These are phyloP conservation scores for Bungarus multicinctus DNA, from an alignment of 2,113 vertebrate species.

Conservation along the genomic window DNA sequence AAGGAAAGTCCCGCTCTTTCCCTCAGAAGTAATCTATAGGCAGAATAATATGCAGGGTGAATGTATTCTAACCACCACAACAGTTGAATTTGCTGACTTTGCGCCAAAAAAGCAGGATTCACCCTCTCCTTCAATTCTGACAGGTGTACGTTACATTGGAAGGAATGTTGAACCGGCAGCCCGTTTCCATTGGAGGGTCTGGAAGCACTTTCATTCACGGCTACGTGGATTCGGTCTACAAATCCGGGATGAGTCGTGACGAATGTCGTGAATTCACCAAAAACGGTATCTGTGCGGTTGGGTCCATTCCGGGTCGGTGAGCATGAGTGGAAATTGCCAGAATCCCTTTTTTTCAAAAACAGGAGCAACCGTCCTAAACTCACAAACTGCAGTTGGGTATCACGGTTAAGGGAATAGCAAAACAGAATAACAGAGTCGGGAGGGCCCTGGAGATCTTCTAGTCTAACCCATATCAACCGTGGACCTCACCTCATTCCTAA, in stretches of 20 bases:
- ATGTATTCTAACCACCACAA: not conserved
- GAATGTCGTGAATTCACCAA: constrained; percentile 79
- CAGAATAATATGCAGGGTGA: too few species aligned
- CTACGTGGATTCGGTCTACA: constrained; percentile 81
- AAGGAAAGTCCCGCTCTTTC: not conserved
- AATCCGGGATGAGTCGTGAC: constrained; percentile 69
- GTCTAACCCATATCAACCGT: too few species aligned
- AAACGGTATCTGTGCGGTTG: constrained; percentile 65
- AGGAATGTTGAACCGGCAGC: constrained; percentile 78
- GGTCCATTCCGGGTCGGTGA: not conserved
- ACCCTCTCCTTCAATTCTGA: not conserved
- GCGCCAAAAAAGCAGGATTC: too few species aligned
- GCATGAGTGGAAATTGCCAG: not conserved
- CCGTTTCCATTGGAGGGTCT: constrained; percentile 81
- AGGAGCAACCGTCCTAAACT: not conserved
- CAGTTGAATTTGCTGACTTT: not conserved
- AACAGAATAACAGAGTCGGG: too few species aligned
- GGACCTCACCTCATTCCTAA: too few species aligned
- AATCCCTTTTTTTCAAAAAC: not conserved
- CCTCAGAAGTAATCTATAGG: not conserved
- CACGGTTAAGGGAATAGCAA: not conserved
- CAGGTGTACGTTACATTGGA: constrained; percentile 82
- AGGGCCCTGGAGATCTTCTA: too few species aligned
- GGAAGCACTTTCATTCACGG: constrained; percentile 84
- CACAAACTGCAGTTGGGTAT: not conserved